Percentiles rank a stretch among this genome's conserved stretches.
Conservation (phyloP, 2,888 invertebrate species). For the Malthinus seriepunctatus region DNA sequence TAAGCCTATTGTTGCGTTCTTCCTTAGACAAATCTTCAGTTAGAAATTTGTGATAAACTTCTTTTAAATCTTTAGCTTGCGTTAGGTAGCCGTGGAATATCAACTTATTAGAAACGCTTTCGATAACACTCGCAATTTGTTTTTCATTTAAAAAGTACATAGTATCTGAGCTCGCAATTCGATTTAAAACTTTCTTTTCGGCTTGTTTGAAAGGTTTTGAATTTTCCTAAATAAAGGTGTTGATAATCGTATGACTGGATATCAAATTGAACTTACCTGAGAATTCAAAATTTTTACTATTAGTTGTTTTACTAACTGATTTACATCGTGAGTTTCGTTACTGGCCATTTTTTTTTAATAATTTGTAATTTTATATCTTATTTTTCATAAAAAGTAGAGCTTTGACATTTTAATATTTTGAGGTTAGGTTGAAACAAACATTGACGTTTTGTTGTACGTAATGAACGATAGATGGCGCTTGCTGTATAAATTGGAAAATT, state of each 20-base stretch:
- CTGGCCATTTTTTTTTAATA: too few species aligned
- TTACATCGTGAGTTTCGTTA: background rate
- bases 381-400: background rate
- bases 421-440: background rate
- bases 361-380: too few species aligned
- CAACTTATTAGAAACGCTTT: conserved; percentile 48
- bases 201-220: conserved; percentile 31
- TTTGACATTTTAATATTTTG: background rate
- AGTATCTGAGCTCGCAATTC: conserved; percentile 43
- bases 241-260: background rate
- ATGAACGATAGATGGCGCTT: background rate
- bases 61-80: conserved; percentile 44
- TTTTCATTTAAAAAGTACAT: conserved; percentile 46
- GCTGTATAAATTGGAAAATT: background rate
- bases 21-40: conserved; percentile 35
- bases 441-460: background rate
- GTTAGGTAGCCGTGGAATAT: conserved; percentile 47
- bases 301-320: background rate
- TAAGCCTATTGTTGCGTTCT: conserved; percentile 40
- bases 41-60: conserved; percentile 43
- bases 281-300: background rate
- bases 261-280: background rate
- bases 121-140: conserved; percentile 45
- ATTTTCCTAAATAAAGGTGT: conserved; percentile 8
- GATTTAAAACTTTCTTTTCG: conserved; percentile 40